phyloP scores from a whole-genome alignment of 2,888 invertebrate species.

The Onthophagus sagittarius region DNA sequence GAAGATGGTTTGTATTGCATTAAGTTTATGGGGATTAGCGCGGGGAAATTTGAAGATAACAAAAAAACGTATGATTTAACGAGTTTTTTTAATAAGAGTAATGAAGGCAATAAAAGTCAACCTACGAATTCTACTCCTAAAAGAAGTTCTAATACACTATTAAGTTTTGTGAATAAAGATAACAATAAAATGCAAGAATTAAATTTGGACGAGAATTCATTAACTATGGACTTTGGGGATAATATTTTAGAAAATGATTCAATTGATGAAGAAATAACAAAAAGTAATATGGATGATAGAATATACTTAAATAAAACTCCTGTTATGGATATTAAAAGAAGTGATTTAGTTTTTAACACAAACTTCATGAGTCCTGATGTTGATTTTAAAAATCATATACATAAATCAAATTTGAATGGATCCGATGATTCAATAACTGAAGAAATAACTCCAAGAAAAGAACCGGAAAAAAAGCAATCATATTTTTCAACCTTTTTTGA shows the following conservation, averaged over 20 bases:
- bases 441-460: slow-evolving; percentile 12
- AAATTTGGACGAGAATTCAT: not conserved
- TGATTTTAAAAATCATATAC: not conserved
- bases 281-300: not conserved
- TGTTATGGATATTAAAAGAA: not conserved
- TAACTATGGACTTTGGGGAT: not conserved
- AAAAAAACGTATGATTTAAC: slow-evolving; percentile 57
- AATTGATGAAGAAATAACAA: not conserved
- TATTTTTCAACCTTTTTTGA: slow-evolving; percentile 22
- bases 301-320: not conserved
- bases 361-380: not conserved
- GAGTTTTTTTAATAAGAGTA: slow-evolving; percentile 54
- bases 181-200: too few species aligned
- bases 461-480: slow-evolving; percentile 28
- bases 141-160: not conserved
- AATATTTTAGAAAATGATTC: not conserved
- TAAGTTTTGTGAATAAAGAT: too few species aligned
- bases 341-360: not conserved
- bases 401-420: slow-evolving; percentile 24
- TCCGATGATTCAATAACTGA: slow-evolving; percentile 28
- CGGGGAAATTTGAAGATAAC: slow-evolving; percentile 70
- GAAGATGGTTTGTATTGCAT: slow-evolving; percentile 51
- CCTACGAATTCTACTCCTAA: not conserved
- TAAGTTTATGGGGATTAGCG: slow-evolving; percentile 71
- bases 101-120: slow-evolving; percentile 6